Base-by-base conservation (phyloP, 2,797 vertebrate genomes). In the Cebuella pygmaea region DNA sequence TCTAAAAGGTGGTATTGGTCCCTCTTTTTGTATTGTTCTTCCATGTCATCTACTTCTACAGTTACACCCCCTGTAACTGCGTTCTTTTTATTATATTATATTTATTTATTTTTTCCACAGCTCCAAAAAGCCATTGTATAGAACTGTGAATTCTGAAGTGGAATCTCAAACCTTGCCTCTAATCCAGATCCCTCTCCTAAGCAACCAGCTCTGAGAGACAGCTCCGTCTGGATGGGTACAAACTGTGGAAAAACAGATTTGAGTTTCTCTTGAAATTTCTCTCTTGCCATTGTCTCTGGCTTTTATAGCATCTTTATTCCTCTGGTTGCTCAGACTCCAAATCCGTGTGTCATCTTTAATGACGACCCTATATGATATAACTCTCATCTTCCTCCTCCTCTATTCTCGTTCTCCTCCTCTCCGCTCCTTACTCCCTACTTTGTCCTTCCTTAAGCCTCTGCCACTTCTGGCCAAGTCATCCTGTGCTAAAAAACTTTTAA, bases 141-240 rank as follows among this genome's bases (percentile, higher is more conserved):
- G 4, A 67, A 64, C 15, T 6, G 0, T 2, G 11, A 36, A 8
- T 13, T 70, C 72, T 0, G 20, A 76, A 64, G 4, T 5, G 19
- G 84, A 19, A 22, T 12, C 44, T 64, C 75, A 24, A 41, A 24
- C 72, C 33, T 67, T 33, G 14, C 44, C 17, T n/a, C 2, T 2
- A 3, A 30, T 52, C 39, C 20, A 33, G 70, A 5, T 59, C 39
- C 15, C 20, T 6, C 22, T 59, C 46, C 84, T 46, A 2, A 27
- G 50, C 27, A 33, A 36, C 70, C 39, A 5, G 6, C 76, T 36
- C 70, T 0, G 7, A 55, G 41, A 39, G 19, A 27, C n/a, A 12
- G 74, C 67, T 24, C n/a, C 5, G 41, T 1, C 0, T 0, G 27
- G 67, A 1, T 1, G 3, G 2, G n/a, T 24, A 7, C 13, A 30